These are phyloP conservation scores for Campylomormyrus tamandua DNA, from an alignment of 2,113 vertebrate genomes.

Conservation along the genomic window DNA sequence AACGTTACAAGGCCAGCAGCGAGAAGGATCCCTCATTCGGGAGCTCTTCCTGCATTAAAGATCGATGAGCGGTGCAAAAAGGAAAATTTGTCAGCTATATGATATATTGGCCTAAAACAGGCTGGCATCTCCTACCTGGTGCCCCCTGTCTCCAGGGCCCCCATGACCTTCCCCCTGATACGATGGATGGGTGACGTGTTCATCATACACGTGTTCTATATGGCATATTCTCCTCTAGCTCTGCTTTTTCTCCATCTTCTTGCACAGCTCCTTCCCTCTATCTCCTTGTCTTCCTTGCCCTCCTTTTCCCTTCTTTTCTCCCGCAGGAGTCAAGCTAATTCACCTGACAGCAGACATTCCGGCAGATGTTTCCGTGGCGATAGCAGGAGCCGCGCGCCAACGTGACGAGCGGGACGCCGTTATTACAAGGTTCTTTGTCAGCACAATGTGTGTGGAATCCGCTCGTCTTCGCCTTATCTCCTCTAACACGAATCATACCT, in stretches of 20 bases:
- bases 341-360: constrained; percentile 44
- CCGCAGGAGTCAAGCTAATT: constrained; percentile 47
- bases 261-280: constrained; percentile 26
- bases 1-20: neutral
- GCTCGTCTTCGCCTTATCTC: constrained; percentile 25
- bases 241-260: neutral
- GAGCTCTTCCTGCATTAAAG: neutral
- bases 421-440: constrained; percentile 38
- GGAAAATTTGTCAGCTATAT: neutral
- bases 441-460: constrained; percentile 17
- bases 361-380: constrained; percentile 54
- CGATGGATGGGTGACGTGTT: neutral
- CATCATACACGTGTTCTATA: neutral
- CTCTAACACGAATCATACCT: constrained; percentile 10
- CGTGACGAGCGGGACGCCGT: constrained; percentile 32
- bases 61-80: neutral
- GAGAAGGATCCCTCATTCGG: neutral
- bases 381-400: constrained; percentile 32
- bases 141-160: neutral
- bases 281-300: constrained; percentile 28
- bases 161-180: neutral
- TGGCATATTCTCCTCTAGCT: neutral
- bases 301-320: constrained; percentile 15
- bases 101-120: neutral
- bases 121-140: neutral